A percentile compares a stretch with the other conserved stretches of the same genome.
These are phyloP conservation scores for Otis tarda DNA, from an alignment of 2,113 vertebrate species.

Conservation along the genomic window DNA sequence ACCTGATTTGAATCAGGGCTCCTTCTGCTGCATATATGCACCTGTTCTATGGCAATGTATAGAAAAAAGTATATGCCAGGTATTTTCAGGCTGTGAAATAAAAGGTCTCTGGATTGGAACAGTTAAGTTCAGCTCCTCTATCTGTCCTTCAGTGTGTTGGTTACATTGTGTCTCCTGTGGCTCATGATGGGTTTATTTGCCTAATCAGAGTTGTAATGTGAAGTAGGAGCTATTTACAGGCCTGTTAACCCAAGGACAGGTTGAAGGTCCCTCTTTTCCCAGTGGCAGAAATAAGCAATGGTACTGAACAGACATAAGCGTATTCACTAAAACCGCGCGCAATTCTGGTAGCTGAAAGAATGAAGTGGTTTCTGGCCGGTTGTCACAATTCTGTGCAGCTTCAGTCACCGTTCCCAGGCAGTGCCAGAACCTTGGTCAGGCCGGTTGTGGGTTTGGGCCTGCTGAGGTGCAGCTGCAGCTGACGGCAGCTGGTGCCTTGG, in stretches of 20 bases:
- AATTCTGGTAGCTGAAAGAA: background rate
- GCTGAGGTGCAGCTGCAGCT: too few relatives aligned
- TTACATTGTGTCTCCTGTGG: background rate
- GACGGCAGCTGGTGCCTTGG: background rate
- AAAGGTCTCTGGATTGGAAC: background rate
- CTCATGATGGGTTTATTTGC: background rate
- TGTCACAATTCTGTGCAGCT: background rate
- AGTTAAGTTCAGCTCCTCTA: background rate
- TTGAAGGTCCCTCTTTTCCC: too few relatives aligned
- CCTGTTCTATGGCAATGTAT: background rate
- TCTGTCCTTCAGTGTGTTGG: background rate
- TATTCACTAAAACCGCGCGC: accelerated
- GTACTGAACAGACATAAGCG: background rate
- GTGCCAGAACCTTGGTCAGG: background rate
- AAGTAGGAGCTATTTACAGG: background rate
- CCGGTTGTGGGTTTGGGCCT: accelerated
- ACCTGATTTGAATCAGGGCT: background rate
- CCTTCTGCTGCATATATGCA: background rate
- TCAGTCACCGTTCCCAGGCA: accelerated
- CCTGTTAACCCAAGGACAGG: background rate
- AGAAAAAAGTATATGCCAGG: background rate
- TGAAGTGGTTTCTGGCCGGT: background rate
- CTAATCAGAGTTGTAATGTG: too few relatives aligned
- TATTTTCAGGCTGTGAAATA: background rate
- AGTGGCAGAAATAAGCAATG: background rate